Base-by-base conservation (phyloP, 1,140 invertebrate genomes). In the Phocides pigmalion region DNA sequence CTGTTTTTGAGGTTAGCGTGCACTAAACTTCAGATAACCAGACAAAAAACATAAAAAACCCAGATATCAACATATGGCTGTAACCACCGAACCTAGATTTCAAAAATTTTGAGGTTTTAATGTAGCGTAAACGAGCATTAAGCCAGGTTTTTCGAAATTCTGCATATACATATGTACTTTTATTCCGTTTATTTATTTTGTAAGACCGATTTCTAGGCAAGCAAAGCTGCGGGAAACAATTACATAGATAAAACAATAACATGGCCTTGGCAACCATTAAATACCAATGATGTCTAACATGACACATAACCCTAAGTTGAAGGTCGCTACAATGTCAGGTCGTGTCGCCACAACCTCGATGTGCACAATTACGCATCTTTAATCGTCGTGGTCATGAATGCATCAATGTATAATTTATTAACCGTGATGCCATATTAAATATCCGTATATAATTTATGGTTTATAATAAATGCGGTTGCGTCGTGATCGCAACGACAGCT, bases 401-500 rank as follows among this genome's bases (percentile, higher is more conserved):
- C 51, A 56, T 56, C 37, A 42, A 22, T 56, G 51, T 56, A 56
- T 56, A 56, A 56, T 56, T 42, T 42, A 56, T 56, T 51, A 25
- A 42, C 1, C 20, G 16, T 54, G 51, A 54, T 56, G 51, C 37
- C n/a, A 15, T 54, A 54, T 54, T 54, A 54, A 41, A 25, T 54
- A 42, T 42, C 19, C 51, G 19, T 56, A 9, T 25, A 42, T 42
- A 54, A 42, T 56, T 54, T 56, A 56, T 51, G 28, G 25, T 35
- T 35, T 41, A 16, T n/a, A n/a, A 51, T 16, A 56, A 56, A 25
- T 54, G 35, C 47, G 46, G 53, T 19, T 37, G 17, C 42, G 32
- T 46, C 62, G 63, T 63, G 58, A 68, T 20, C 47, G 63, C 16
- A 66, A 65, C 71, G 73, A 71, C 73, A 78, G 73, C 70, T 61